A percentile compares a stretch with the other conserved stretches of the same genome.
Conservation (phyloP, 2,888 invertebrate species). For the Linyphia triangularis region DNA sequence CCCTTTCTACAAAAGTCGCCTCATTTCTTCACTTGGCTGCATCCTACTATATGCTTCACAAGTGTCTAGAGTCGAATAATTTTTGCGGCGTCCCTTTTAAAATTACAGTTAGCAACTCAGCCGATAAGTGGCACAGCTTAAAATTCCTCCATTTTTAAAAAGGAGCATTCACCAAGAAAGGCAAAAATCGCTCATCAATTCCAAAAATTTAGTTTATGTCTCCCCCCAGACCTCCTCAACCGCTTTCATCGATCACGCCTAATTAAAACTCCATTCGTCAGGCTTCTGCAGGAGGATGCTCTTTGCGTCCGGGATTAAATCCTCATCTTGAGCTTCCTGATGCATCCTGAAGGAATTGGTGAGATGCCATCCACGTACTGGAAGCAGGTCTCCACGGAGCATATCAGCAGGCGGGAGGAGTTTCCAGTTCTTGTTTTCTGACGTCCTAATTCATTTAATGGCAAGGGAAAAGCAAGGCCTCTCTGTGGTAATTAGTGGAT, state of each 20-base stretch:
- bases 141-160: not conserved
- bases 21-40: too few relatives aligned
- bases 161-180: not conserved
- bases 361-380: conserved; percentile 34
- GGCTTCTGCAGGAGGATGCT: conserved; percentile 24
- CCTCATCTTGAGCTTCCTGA: conserved; percentile 60
- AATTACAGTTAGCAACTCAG: too few relatives aligned
- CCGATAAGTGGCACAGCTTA: too few relatives aligned
- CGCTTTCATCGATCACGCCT: conserved; percentile 66
- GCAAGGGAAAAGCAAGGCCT: conserved; percentile 67
- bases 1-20: too few relatives aligned
- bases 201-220: conserved; percentile 63
- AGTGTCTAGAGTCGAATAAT: too few relatives aligned
- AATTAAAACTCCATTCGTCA: conserved; percentile 74
- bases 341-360: conserved; percentile 67
- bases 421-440: conserved; percentile 71
- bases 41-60: too few relatives aligned
- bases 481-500: conserved; percentile 70
- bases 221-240: conserved; percentile 61
- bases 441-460: conserved; percentile 75
- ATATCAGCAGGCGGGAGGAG: conserved; percentile 61
- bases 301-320: conserved; percentile 60
- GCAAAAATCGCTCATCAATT: conserved; percentile 34
- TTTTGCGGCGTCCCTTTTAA: too few relatives aligned
- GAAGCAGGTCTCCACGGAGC: not conserved